These are phyloP conservation scores for Elmis aenea DNA, from an alignment of 2,888 invertebrate species.

Conservation along the genomic window DNA sequence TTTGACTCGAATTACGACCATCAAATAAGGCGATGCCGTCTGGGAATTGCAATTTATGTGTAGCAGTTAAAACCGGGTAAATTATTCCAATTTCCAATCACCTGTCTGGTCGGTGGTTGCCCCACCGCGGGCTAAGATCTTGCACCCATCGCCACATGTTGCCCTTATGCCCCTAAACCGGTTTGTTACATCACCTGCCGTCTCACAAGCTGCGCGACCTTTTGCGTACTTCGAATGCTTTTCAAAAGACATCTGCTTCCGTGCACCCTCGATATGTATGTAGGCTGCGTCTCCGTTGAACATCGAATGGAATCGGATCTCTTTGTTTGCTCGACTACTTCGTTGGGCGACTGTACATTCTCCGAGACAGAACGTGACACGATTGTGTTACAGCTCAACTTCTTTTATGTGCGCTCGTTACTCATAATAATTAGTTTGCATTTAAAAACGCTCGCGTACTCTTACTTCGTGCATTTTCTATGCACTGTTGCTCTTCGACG, in stretches of 20 bases:
- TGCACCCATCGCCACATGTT: slow-evolving; percentile 31
- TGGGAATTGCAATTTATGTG: too few relatives aligned
- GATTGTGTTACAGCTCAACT: slow-evolving; percentile 10
- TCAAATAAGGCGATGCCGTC: too few relatives aligned
- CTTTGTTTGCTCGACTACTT: too few relatives aligned
- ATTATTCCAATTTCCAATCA: too few relatives aligned
- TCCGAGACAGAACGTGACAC: slow-evolving; percentile 15
- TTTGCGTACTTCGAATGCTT: slow-evolving; percentile 31
- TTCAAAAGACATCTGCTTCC: slow-evolving; percentile 34
- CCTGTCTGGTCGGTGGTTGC: slow-evolving; percentile 26
- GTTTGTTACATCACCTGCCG: slow-evolving; percentile 35
- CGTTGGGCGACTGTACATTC: slow-evolving; percentile 19
- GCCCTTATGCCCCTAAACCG: slow-evolving; percentile 32
- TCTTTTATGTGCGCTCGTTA: slow-evolving; percentile 12
- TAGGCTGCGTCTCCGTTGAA: too few relatives aligned
- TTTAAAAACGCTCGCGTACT: slow-evolving; percentile 9
- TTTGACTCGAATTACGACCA: too few relatives aligned
- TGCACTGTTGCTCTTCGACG: too few relatives aligned
- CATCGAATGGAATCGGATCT: too few relatives aligned
- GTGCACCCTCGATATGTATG: slow-evolving; percentile 30
- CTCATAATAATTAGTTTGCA: slow-evolving; percentile 14
- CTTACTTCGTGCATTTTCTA: slow-evolving; percentile 17
- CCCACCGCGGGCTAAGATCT: too few relatives aligned
- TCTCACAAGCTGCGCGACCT: slow-evolving; percentile 30
- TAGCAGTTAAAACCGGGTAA: too few relatives aligned